Evolutionary conservation across 2,888 invertebrate genomes (phyloP).

Genomic region (Notodonta ziczac): DNA sequence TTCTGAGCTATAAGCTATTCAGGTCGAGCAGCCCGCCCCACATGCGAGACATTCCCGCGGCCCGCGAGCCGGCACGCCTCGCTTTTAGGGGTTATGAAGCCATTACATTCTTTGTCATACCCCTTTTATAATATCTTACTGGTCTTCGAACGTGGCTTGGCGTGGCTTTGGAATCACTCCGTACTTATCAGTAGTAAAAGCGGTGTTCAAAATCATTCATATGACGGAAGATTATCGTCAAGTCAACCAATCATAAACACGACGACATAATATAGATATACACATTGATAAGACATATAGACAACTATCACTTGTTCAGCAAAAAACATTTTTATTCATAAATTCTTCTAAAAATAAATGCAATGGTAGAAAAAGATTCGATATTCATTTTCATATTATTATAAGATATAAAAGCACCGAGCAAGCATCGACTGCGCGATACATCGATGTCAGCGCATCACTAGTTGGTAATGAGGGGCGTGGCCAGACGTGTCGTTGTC

Average conservation of each 20-base stretch:
- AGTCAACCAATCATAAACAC: no score
- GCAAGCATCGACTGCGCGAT: slow-evolving; percentile 5
- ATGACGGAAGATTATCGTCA: no score
- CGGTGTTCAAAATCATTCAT: no score
- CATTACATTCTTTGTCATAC: slow-evolving; percentile 20
- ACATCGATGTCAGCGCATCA: slow-evolving; percentile 41
- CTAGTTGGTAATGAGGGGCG: slow-evolving; percentile 43
- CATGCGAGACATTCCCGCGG: background rate
- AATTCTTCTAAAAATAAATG: background rate
- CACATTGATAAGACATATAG: no score
- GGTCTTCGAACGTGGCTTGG: background rate
- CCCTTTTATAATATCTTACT: slow-evolving; percentile 10
- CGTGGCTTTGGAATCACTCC: background rate
- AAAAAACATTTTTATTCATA: background rate
- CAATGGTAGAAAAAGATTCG: background rate
- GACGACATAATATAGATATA: no score
- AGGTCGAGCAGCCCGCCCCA: background rate
- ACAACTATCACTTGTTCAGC: background rate
- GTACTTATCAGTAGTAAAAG: no score
- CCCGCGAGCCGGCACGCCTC: background rate
- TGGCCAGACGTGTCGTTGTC: slow-evolving; percentile 48
- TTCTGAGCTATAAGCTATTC: background rate
- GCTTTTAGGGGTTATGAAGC: slow-evolving; percentile 22
- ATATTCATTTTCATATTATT: slow-evolving; percentile 1
- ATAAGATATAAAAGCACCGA: background rate